Percentiles rank a stretch among this genome's conserved stretches.
These are phyloP conservation scores for Malurus leucopterus DNA, from an alignment of 2,797 vertebrate species.

Conservation along the genomic window DNA sequence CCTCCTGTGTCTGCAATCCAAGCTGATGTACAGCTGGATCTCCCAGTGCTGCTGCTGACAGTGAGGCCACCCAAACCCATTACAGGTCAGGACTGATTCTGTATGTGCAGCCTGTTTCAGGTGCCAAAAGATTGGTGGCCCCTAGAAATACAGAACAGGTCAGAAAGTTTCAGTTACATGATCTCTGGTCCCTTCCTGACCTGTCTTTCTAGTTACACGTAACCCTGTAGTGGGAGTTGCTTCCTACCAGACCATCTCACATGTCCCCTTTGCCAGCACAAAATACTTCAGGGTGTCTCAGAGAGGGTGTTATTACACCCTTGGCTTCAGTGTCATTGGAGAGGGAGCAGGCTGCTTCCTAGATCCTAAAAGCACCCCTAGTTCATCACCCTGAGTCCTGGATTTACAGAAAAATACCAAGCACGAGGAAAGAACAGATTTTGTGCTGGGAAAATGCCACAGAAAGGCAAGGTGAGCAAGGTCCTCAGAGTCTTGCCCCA, in stretches of 20 bases:
- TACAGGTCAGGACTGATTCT: slow-evolving; percentile 67
- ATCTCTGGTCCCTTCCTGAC: neutral
- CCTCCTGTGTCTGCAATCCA: neutral
- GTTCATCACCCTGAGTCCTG: neutral
- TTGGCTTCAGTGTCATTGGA: neutral
- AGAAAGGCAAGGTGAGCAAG: neutral
- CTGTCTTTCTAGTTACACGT: neutral
- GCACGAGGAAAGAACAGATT: neutral
- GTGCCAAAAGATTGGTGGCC: neutral
- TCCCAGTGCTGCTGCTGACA: slow-evolving; percentile 68
- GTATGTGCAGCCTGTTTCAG: neutral
- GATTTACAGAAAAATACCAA: neutral
- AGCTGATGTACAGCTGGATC: slow-evolving; percentile 66
- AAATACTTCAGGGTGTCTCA: neutral
- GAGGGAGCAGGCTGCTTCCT: neutral
- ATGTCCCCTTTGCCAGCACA: neutral
- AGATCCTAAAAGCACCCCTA: neutral
- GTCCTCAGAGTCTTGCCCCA: neutral
- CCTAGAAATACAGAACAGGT: neutral
- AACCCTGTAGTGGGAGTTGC: neutral
- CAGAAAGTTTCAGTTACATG: neutral
- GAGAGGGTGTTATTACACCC: neutral
- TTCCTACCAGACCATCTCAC: neutral
- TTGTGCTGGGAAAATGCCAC: neutral
- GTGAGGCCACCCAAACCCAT: slow-evolving; percentile 73